Base-by-base conservation (phyloP, 2,888 invertebrate species). In the Leptogaster cylindrica region DNA sequence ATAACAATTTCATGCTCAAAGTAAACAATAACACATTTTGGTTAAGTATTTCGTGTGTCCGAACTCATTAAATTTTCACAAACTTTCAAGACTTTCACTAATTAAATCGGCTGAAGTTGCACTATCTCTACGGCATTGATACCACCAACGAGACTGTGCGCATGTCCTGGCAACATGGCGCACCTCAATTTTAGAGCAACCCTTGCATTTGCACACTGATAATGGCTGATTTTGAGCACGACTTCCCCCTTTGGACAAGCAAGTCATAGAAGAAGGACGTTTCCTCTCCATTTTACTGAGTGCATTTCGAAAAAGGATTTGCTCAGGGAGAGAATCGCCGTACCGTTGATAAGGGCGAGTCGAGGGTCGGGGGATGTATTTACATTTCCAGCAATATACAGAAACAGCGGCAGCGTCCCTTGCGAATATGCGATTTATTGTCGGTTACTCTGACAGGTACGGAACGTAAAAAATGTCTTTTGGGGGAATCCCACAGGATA, bases 361-460 rank as follows among this genome's bases (percentile, higher is more conserved):
- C 50, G 7, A 12, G 39, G 12, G 1, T 39, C 10, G 20, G 10
- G 39, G 20, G 20, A 31, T 6, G 23, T 18, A 36, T 36, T 36
- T 55, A 31, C 20, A 18, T 55, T 55, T 20, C 31, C 16, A 23
- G 61, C 27, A 44, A 27, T 41, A 25, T 46, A 25, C 12, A 41
- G 61, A 16, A 25, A 18, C 23, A 44, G 31, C 27, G 20, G 61
- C 27, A 27, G 16, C 44, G 61, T 61, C 61, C 44, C 61, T 23
- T 61, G 61, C 20, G 61, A 16, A 61, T 61, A 23, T 44, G 44
- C 55, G 20, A 61, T 61, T 61, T 61, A 61, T 61, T 41, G 61
- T 61, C 44, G 41, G 44, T 18, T 61, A 10, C 28, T 28, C 27
- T 61, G 61, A 61, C 61, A 61, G 61, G 44, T 61, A 61, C 55